Evolutionary conservation across 2,888 invertebrate genomes (phyloP).

Genomic region (Lasioglossum villosulum): DNA sequence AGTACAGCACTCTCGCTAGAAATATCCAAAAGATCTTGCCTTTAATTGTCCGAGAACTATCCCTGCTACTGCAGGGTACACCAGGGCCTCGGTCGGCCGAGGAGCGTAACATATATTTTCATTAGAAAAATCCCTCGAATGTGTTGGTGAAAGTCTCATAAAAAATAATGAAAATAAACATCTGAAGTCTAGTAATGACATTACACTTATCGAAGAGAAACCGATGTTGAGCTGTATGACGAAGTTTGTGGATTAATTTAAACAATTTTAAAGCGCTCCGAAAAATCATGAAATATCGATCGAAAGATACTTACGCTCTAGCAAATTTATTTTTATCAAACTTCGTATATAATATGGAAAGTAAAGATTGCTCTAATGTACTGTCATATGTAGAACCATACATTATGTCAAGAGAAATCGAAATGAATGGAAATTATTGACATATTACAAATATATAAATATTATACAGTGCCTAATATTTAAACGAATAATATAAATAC

Average conservation of each 20-base stretch:
- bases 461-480: slow-evolving; percentile 59
- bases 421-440: slow-evolving; percentile 45
- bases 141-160: too few species aligned
- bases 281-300: background rate
- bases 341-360: slow-evolving; percentile 39
- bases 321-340: slow-evolving; percentile 44
- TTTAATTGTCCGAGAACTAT: too few species aligned
- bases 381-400: slow-evolving; percentile 36
- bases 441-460: slow-evolving; percentile 63
- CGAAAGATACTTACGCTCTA: background rate
- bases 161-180: too few species aligned
- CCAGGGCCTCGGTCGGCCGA: too few species aligned
- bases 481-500: slow-evolving; percentile 67
- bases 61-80: too few species aligned
- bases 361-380: slow-evolving; percentile 43
- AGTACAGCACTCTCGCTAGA: background rate
- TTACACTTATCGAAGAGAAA: background rate
- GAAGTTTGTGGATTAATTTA: background rate
- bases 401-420: slow-evolving; percentile 39
- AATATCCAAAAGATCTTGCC: too few species aligned
- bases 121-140: too few species aligned
- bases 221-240: background rate
- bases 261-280: background rate
- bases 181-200: background rate
- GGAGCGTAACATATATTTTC: too few species aligned